Evolutionary conservation across 1,140 invertebrate species (phyloP), one percentile per base, ranked within the genome.

Genomic region (Drosophila pachea): DNA sequence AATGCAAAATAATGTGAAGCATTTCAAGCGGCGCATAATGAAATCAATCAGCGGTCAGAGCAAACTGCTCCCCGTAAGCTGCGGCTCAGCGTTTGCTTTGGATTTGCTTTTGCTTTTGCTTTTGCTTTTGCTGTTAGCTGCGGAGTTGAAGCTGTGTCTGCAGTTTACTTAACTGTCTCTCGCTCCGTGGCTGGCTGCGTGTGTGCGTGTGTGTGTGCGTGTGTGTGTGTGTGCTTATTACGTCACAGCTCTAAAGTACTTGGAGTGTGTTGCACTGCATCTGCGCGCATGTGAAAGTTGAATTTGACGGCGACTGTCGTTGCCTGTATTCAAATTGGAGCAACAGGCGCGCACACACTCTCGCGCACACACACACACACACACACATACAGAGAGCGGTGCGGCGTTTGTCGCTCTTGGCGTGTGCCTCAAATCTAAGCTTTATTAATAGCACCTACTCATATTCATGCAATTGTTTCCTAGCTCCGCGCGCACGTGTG

Each of bases 211-310:
- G 48, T 35, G 31, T 31, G 45, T 48, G 45, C 6, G 59, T 40
- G 12, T 50, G 59, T 40, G 36, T 59, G 56, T 62, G 52, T 76
- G 70, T 9, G 58, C 59, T 36, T 61, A 50, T 76, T 76, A 76
- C 73, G 71, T 76, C 73, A 76, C 50, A 62, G 38, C 52, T 54
- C 50, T 54, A 67, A 65, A 73, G 73, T 76, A 76, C 73, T 65
- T 67, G 54, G 49, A 48, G 61, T 62, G 47, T 74, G 64, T 67
- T 76, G 79, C 76, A 84, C 76, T 76, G 63, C 76, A 84, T 74
- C 75, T 70, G 72, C 79, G 76, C 64, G 76, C 64, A 79, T 84
- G 81, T 84, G 81, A 84, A 84, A 84, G 81, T 84, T 84, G 81
- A 74, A 69, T 69, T 73, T 55, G 53, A 54, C 45, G 22, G 40